Evolutionary conservation across 2,888 invertebrate species (phyloP), one percentile per base, ranked within the genome.

Genomic region (Colostygia pectinataria): DNA sequence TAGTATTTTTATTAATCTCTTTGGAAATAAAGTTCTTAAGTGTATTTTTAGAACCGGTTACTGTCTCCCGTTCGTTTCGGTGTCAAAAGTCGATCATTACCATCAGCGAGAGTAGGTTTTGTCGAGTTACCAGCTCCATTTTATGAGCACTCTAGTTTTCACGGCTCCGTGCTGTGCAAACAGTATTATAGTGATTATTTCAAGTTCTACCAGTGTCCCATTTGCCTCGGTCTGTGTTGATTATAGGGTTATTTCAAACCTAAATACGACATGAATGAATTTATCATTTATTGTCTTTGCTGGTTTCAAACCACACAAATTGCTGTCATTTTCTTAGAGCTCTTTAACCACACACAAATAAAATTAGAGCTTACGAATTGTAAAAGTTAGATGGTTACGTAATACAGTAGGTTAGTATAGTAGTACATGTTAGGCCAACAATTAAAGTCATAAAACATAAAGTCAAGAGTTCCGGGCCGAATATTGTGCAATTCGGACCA

Each of bases 211-310:
- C 44, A 55, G 42, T 47, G 47, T 57, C 57, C 38, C 52, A 53
- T 57, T 55, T 72, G 74, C 63, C 65, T 68, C 74, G 74, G 66
- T 64, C 63, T 49, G 66, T 51, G 55, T 61, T 77, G 78, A 80
- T 80, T 79, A 71, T 65, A 65, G 74, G 75, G 67, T 37, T 49
- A 34, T 31, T 31, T 27, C 32, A 15, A 42, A 51, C 23, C 24
- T 38, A 33, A 42, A 40, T 42, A 38, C 38, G 41, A 38, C 42
- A 38, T n/a, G 41, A 46, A 46, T 38, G 41, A 52, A 37, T 39
- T 46, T 31, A 47, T 14, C 28, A 47, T 47, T 52, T 39, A 43
- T 52, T 55, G 45, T 45, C 14, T 50, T 36, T 39, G 49, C n/a
- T 23, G 27, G 29, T 37, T 36, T 20, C 9, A 18, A 24, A 40